A percentile compares a stretch with the other conserved stretches of the same genome.
phyloP scores from a whole-genome alignment of 2,797 vertebrate species.

The Amazonetta brasiliensis region DNA sequence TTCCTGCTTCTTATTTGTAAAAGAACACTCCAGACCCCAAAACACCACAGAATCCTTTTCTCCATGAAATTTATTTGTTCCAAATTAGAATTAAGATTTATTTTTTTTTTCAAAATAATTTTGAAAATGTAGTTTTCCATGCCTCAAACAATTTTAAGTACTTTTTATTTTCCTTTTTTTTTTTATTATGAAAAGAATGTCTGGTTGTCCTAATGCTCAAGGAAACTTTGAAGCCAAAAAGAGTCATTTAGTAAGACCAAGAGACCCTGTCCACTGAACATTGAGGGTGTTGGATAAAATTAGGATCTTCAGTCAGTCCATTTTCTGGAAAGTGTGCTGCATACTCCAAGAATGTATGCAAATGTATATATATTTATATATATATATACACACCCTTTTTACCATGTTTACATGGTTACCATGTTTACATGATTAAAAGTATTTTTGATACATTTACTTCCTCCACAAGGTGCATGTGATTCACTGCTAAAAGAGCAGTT shows the following conservation, averaged over 20 bases:
- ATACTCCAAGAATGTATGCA: not conserved
- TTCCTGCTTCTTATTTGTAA: not conserved
- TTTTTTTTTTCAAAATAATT: not conserved
- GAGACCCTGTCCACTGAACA: not conserved
- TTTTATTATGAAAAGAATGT: not conserved
- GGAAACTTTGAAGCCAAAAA: not conserved
- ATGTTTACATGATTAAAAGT: not conserved
- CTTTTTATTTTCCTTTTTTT: not conserved
- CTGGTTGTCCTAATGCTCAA: not conserved
- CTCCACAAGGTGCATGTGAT: not conserved
- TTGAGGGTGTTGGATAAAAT: not conserved
- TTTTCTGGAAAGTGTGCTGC: not conserved
- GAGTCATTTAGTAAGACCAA: not conserved
- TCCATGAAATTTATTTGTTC: not conserved
- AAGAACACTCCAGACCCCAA: not conserved
- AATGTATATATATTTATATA: not conserved
- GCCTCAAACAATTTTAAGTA: not conserved
- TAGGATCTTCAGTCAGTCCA: not conserved
- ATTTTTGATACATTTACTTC: not conserved
- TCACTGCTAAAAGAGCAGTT: not conserved
- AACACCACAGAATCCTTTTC: fast-evolving
- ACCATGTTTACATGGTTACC: not conserved
- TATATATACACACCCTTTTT: not conserved
- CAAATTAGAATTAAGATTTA: not conserved
- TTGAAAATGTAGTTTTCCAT: not conserved